phyloP scores from a whole-genome alignment of 2,113 vertebrate species.

The Gila orcuttii region DNA sequence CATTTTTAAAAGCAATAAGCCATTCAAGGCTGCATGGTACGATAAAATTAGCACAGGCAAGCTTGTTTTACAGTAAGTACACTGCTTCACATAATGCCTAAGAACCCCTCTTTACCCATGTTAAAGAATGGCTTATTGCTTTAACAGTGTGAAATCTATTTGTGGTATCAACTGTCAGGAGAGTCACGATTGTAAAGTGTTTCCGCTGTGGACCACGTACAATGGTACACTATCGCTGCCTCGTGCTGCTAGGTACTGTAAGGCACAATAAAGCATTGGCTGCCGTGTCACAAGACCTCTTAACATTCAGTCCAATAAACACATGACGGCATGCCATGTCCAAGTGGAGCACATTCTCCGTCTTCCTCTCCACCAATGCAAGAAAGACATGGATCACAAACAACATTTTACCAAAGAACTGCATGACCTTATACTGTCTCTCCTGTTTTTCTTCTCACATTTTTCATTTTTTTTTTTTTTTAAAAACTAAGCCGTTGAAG shows the following conservation, averaged over 20 bases:
- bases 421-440: conserved; percentile 29
- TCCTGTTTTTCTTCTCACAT: conserved; percentile 35
- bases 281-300: conserved; percentile 62
- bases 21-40: neutral
- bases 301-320: conserved; percentile 69
- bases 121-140: neutral
- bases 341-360: conserved; percentile 15
- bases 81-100: neutral
- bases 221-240: conserved; percentile 42
- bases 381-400: conserved; percentile 32
- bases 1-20: neutral
- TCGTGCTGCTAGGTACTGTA: conserved; percentile 34
- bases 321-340: conserved; percentile 62
- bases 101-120: neutral
- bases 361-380: conserved; percentile 41
- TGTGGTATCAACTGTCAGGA: conserved; percentile 2
- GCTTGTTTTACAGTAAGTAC: neutral
- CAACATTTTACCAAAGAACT: conserved; percentile 9
- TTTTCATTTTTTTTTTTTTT: conserved; percentile 16
- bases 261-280: conserved; percentile 43
- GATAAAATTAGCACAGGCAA: neutral
- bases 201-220: neutral
- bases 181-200: neutral
- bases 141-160: neutral
- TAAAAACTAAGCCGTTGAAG: conserved; percentile 21